phyloP scores from a whole-genome alignment of 53 echinoderm and acorn worm species.

The Luidia sarsii region DNA sequence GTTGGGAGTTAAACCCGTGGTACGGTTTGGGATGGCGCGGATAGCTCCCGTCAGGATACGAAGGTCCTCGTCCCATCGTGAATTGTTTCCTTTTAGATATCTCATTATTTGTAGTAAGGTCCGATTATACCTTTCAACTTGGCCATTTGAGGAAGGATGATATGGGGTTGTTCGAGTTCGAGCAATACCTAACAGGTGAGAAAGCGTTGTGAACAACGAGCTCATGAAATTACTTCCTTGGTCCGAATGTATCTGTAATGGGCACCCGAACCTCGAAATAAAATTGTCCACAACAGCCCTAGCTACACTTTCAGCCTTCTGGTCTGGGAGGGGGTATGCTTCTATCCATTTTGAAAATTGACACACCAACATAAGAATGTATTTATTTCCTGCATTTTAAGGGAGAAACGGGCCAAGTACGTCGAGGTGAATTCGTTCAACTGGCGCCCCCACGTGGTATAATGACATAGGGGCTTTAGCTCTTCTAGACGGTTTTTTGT shows the following conservation, averaged over 20 bases:
- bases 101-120: conserved; percentile 57
- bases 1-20: no score
- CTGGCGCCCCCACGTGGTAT: conserved; percentile 44
- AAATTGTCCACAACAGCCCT: conserved; percentile 49
- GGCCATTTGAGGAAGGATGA: conserved; percentile 68
- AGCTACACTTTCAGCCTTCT: conserved; percentile 58
- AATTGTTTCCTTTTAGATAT: no score
- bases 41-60: no score
- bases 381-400: conserved; percentile 27
- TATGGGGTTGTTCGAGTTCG: conserved; percentile 63
- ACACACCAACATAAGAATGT: conserved; percentile 60
- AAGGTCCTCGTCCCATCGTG: no score
- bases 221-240: conserved; percentile 58
- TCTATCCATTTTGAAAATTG: conserved; percentile 68
- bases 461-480: no score
- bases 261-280: conserved; percentile 50
- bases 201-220: conserved; percentile 56
- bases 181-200: conserved; percentile 50
- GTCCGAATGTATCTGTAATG: conserved; percentile 43
- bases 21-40: no score
- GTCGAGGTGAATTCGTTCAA: conserved; percentile 53
- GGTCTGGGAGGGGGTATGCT: conserved; percentile 34
- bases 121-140: conserved; percentile 69
- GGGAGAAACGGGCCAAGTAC: conserved; percentile 48
- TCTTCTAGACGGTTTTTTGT: no score